These are phyloP conservation scores for Lepidocyrtoides sp. DNA, from an alignment of 2,888 invertebrate genomes.

Conservation along the genomic window DNA sequence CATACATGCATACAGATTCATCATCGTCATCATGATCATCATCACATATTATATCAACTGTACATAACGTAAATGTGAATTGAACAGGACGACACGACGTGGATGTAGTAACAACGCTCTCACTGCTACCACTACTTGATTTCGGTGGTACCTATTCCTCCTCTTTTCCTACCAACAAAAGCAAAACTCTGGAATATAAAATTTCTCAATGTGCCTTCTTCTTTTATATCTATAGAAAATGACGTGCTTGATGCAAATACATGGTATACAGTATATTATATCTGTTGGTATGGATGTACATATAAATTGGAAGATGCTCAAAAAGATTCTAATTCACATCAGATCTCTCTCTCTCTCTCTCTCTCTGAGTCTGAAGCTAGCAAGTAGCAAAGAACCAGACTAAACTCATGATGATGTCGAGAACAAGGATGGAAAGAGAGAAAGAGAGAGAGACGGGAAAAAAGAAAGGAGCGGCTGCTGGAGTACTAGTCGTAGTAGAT, in stretches of 20 bases:
- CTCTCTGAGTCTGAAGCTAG: slow-evolving; percentile 40
- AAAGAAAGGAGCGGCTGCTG: slow-evolving; percentile 68
- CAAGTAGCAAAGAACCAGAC: slow-evolving; percentile 51
- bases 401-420: slow-evolving; percentile 66
- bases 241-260: not conserved
- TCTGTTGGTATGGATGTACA: slow-evolving; percentile 45
- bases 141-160: not conserved
- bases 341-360: slow-evolving; percentile 55
- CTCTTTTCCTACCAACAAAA: not conserved
- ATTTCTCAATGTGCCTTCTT: not conserved
- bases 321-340: slow-evolving; percentile 78
- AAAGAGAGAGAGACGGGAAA: not conserved
- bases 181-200: not conserved
- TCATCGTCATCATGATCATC: slow-evolving; percentile 58
- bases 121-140: slow-evolving; percentile 25
- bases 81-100: slow-evolving; percentile 20
- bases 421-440: slow-evolving; percentile 3
- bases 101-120: slow-evolving; percentile 37
- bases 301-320: slow-evolving; percentile 74
- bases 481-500: not conserved
- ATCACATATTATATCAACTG: slow-evolving; percentile 29
- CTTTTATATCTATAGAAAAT: not conserved
- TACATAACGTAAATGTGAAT: slow-evolving; percentile 20
- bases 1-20: slow-evolving; percentile 68
- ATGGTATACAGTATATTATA: not conserved